Evolutionary conservation across 1,140 invertebrate species (phyloP), one percentile per base, ranked within the genome.

Genomic region (Anastatus disparis): DNA sequence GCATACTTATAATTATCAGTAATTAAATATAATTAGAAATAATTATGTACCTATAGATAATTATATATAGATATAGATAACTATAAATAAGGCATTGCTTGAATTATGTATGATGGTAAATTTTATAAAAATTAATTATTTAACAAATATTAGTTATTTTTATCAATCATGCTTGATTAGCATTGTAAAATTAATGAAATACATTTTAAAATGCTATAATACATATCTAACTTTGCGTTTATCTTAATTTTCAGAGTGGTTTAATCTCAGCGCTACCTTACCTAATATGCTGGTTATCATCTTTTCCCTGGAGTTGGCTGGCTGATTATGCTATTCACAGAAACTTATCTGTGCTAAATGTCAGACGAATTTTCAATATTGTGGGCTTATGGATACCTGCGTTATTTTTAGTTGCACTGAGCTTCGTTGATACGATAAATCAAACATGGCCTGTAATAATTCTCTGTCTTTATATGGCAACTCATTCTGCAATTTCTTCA

Each of bases 251-350:
- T 50, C 82, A 95, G 93, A 92, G 93, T 78, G 93, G 93, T 4
- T 76, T 90, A 12, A 82, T 90, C 31, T 91, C 93, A 24, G 91
- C 94, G 0, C 78, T 96, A 4, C 95, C 95, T 0, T 97, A 96
- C 78, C 76, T 93, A 1, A 87, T 86, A 0, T 91, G 91, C 82
- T 93, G 91, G 88, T 65, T 93, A 0, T 77, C 91, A 53, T 90
- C 91, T 52, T 89, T 93, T 42, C 84, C 90, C 0, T 85, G 91
- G 12, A 89, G 92, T 15, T 89, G 87, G 74, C 42, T 89, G 0
- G 87, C 91, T 0, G 93, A 94, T 78, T 87, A 82, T 27, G 79
- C 91, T 1, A 79, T 90, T 0, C 87, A 83, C 17, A 89, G 87
- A 55, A 84, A 87, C 24, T 74, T 90, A 1, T 83, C 87, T 1